These are phyloP conservation scores for Drosophila seguyi DNA, from an alignment of 1,140 invertebrate species.

Conservation along the genomic window DNA sequence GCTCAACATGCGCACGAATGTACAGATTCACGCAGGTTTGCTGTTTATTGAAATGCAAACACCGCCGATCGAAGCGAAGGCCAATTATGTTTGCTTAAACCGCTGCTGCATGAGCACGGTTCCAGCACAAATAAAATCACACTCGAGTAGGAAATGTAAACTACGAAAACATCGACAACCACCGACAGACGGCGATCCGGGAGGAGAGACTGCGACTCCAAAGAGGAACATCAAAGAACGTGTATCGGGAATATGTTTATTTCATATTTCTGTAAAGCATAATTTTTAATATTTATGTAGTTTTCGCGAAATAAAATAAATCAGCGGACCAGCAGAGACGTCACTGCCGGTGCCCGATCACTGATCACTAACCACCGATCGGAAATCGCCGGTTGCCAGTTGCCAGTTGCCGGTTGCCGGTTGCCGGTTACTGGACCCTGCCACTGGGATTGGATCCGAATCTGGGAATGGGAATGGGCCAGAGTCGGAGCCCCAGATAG, in stretches of 20 bases:
- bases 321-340: conserved; percentile 71
- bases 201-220: conserved; percentile 37
- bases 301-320: conserved; percentile 82
- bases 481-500: conserved; percentile 10
- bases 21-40: conserved; percentile 47
- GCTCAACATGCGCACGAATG: conserved; percentile 69
- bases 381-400: neutral
- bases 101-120: conserved; percentile 56
- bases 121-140: conserved; percentile 74
- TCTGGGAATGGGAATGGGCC: conserved; percentile 39
- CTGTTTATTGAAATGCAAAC: conserved; percentile 62
- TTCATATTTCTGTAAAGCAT: conserved; percentile 79
- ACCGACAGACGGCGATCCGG: conserved; percentile 26
- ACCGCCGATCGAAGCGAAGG: conserved; percentile 72
- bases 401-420: no score
- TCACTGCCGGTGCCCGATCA: conserved; percentile 47
- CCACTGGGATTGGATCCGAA: conserved; percentile 51
- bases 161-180: conserved; percentile 54
- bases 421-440: conserved; percentile 15
- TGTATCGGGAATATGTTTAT: conserved; percentile 64
- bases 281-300: conserved; percentile 83
- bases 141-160: conserved; percentile 81
- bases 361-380: conserved; percentile 23
- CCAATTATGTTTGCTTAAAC: conserved; percentile 82
- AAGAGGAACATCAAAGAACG: conserved; percentile 44